These are phyloP conservation scores for Myotis daubentonii DNA, from an alignment of 2,797 vertebrate species.

Conservation along the genomic window DNA sequence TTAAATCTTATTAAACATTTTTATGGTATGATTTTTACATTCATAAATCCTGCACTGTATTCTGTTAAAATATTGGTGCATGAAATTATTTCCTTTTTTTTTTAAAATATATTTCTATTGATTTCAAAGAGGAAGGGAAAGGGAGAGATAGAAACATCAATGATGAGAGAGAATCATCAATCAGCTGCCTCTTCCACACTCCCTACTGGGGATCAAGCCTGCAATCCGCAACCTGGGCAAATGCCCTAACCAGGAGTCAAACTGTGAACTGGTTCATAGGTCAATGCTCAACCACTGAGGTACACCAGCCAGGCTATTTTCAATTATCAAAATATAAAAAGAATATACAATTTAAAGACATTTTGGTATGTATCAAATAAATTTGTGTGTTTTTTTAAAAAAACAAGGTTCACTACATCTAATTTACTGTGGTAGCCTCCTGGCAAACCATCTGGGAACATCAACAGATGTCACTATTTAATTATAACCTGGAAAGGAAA, in stretches of 20 bases:
- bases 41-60: slow-evolving; percentile 81
- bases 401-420: background rate
- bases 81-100: slow-evolving; percentile 83
- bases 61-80: slow-evolving; percentile 86
- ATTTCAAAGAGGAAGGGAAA: too few relatives aligned
- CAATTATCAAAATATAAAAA: slow-evolving; percentile 67
- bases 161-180: too few relatives aligned
- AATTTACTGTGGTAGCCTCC: slow-evolving; percentile 35
- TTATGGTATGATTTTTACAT: slow-evolving; percentile 81
- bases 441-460: slow-evolving; percentile 24
- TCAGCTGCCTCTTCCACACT: too few relatives aligned
- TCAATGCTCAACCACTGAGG: too few relatives aligned
- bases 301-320: slow-evolving; percentile 73
- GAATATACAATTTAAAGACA: slow-evolving; percentile 70
- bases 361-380: slow-evolving; percentile 77
- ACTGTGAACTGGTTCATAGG: too few relatives aligned
- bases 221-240: too few relatives aligned
- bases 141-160: too few relatives aligned
- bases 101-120: too few relatives aligned
- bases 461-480: slow-evolving; percentile 27
- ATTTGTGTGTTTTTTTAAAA: slow-evolving; percentile 64
- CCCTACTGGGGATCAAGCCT: too few relatives aligned
- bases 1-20: slow-evolving; percentile 78
- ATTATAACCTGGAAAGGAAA: slow-evolving; percentile 54
- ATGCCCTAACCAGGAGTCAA: too few relatives aligned